A percentile compares a stretch with the other conserved stretches of the same genome.
Evolutionary conservation across 1,140 invertebrate genomes (phyloP).

Genomic region (Zaprionus inermis): DNA sequence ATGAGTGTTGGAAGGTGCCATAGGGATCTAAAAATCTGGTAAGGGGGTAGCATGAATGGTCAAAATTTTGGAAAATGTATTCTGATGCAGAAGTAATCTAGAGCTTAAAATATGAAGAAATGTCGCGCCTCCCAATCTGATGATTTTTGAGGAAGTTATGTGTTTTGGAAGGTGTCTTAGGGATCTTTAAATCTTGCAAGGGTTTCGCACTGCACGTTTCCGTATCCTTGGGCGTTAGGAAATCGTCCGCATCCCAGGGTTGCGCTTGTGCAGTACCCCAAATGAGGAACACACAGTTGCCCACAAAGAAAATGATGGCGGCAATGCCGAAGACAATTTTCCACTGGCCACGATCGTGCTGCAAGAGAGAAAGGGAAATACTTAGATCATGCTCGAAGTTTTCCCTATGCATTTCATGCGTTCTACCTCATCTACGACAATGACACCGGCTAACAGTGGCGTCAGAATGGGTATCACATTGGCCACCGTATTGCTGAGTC

Average conservation of each 20-base stretch:
- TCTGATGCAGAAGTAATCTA: no score
- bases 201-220: constrained; percentile 35
- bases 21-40: no score
- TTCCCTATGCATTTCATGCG: background rate
- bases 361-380: constrained; percentile 46
- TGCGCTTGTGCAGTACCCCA: constrained; percentile 87
- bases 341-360: constrained; percentile 88
- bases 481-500: constrained; percentile 90
- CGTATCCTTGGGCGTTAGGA: constrained; percentile 56
- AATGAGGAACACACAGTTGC: constrained; percentile 88
- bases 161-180: no score
- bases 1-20: no score
- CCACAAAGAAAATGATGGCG: constrained; percentile 88
- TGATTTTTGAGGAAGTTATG: no score
- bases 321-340: constrained; percentile 90
- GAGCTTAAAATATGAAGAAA: no score
- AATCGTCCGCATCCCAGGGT: constrained; percentile 87
- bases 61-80: no score
- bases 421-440: constrained; percentile 88
- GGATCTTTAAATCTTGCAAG: no score
- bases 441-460: constrained; percentile 87
- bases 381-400: background rate
- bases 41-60: no score
- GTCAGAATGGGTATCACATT: constrained; percentile 91
- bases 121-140: no score